Percentiles rank a stretch among this genome's conserved stretches.
Evolutionary conservation across 2,888 invertebrate species (phyloP).

Genomic region (Ashinkailepas kermadecensis): DNA sequence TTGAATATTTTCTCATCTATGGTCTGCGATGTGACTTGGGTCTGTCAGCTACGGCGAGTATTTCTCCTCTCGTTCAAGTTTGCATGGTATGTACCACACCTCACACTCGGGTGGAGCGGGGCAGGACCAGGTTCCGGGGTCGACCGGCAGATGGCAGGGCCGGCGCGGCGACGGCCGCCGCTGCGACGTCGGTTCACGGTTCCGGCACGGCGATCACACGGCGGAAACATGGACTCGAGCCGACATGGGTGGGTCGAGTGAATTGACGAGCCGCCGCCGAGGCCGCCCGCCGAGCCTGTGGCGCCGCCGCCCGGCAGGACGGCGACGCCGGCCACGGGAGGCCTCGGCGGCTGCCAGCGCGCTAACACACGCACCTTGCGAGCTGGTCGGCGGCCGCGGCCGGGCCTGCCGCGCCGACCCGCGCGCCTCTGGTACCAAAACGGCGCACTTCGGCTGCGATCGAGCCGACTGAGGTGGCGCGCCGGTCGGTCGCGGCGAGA

Average conservation of each 20-base stretch:
- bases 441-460: too few relatives aligned
- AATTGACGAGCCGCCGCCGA: background rate
- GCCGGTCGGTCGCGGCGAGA: background rate
- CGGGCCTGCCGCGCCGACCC: background rate
- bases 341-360: background rate
- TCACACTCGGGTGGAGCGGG: background rate
- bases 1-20: too few relatives aligned
- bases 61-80: too few relatives aligned
- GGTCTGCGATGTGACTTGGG: too few relatives aligned
- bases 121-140: background rate
- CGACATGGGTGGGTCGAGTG: background rate
- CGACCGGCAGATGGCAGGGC: background rate
- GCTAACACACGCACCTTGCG: background rate
- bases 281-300: background rate
- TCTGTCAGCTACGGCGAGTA: too few relatives aligned
- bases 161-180: background rate
- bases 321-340: background rate
- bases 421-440: background rate
- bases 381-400: background rate
- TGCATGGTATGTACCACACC: too few relatives aligned
- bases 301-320: slow-evolving; percentile 1
- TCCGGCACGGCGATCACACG: background rate
- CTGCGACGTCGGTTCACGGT: slow-evolving; percentile 5
- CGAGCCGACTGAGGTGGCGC: background rate
- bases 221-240: background rate